Conservation (phyloP, 2,888 invertebrate species). For the Ophion obscuratus region DNA sequence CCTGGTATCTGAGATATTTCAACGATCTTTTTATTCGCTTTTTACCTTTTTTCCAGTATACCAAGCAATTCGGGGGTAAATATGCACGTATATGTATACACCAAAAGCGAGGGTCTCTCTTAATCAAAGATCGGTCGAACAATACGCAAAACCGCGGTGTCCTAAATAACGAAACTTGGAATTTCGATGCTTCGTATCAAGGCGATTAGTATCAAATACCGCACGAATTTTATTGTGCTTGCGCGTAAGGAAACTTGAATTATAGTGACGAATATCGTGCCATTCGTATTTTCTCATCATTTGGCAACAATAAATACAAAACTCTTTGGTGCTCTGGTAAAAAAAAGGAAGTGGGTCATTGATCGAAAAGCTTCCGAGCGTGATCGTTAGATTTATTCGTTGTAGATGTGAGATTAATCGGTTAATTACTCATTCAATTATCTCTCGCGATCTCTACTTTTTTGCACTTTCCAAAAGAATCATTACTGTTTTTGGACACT, state of each 20-base stretch:
- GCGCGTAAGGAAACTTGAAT: slow-evolving; percentile 7
- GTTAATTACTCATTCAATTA: too few relatives aligned
- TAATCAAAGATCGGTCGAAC: slow-evolving; percentile 48
- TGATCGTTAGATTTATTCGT: too few relatives aligned
- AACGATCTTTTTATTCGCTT: slow-evolving; percentile 44
- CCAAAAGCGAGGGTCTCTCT: background rate
- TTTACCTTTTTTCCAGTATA: background rate
- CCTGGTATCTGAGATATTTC: slow-evolving; percentile 80
- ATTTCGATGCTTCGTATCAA: slow-evolving; percentile 38
- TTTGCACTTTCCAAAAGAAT: too few relatives aligned
- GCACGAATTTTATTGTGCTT: slow-evolving; percentile 26
- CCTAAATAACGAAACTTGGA: background rate
- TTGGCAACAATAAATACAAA: background rate
- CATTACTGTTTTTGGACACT: too few relatives aligned
- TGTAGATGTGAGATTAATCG: too few relatives aligned
- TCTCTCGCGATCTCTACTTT: too few relatives aligned
- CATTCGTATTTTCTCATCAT: background rate
- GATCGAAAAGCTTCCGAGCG: too few relatives aligned
- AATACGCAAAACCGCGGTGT: slow-evolving; percentile 29
- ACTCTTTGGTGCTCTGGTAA: background rate
- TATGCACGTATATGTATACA: background rate
- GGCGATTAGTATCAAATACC: slow-evolving; percentile 33
- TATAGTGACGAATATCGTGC: slow-evolving; percentile 9
- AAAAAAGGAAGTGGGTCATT: background rate
- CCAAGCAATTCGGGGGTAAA: slow-evolving; percentile 16